Conservation (phyloP, 2,113 vertebrate species). For the Tympanuchus pallidicinctus region DNA sequence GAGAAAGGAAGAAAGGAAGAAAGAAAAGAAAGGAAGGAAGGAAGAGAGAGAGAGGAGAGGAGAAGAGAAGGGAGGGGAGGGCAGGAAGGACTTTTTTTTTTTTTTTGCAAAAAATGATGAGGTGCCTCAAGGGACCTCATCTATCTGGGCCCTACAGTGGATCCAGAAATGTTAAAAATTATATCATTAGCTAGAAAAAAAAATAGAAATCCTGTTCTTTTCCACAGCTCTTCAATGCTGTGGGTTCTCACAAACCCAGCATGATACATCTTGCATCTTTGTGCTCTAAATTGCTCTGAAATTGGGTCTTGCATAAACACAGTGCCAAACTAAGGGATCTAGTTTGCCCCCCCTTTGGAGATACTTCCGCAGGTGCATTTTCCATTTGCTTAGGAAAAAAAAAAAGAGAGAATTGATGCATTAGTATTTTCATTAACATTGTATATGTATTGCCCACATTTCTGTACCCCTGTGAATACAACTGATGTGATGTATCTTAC, state of each 20-base stretch:
- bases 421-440: not conserved
- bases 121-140: not conserved
- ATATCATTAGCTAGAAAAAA: not conserved
- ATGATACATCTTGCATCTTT: not conserved
- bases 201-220: not conserved
- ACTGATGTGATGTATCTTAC: rapidly evolving
- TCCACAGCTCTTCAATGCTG: not conserved
- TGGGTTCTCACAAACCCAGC: not conserved
- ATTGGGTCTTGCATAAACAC: not conserved
- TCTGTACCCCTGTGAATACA: not conserved
- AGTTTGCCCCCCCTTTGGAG: not conserved
- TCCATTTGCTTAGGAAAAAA: not conserved
- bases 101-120: not conserved
- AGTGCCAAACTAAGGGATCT: not conserved
- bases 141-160: not conserved
- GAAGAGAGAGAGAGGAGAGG: too few relatives aligned
- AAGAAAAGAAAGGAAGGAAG: too few relatives aligned
- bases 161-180: not conserved
- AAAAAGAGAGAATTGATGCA: not conserved
- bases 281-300: not conserved
- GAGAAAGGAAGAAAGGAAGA: not conserved
- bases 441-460: not conserved
- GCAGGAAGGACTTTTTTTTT: not conserved
- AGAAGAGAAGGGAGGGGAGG: too few relatives aligned
- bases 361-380: not conserved